Evolutionary conservation across 1,140 invertebrate species (phyloP), one percentile per base, ranked within the genome.

Genomic region (Adoxophyes honmai): DNA sequence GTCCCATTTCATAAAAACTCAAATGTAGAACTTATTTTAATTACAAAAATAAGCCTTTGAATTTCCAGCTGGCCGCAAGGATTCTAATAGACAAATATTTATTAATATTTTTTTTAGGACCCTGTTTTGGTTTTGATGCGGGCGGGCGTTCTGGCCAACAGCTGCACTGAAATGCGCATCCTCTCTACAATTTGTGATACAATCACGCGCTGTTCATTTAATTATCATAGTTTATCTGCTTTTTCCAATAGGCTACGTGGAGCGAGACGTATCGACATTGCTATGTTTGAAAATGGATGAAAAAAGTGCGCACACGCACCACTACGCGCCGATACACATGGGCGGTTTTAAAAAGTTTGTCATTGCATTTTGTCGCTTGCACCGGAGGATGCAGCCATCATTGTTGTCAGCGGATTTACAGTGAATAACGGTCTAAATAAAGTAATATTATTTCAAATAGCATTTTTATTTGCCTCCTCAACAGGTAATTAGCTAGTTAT

Each of bases 151-250:
- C 37, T 34, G 15, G 34, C 35, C 52, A 55, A 59, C 60, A 65
- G 21, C 42, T 18, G 42, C 21, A 48, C 42, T 75, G 66, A 67
- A 76, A 75, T 77, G 80, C 68, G 66, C 59, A 59, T 55, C 56
- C 57, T 52, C 57, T 70, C 51, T 66, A 67, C 59, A 69, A n/a
- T n/a, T 28, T 28, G 70, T 70, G 70, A 64, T 67, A 75, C 60
- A 66, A 73, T 72, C 64, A 71, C 77, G 81, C 77, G 75, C 76
- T 70, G 75, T 78, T 73, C 70, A 81, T 83, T 57, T 78, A 82
- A 86, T 88, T 86, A 86, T 83, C 75, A 83, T 82, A 85, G 66
- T 86, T 82, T 85, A 84, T 87, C 81, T 83, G 75, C 77, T 83
- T 88, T 86, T 86, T 81, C 79, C 81, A 82, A 85, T 88, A 80